A percentile compares a stretch with the other conserved stretches of the same genome.
Evolutionary conservation across 2,113 vertebrate species (phyloP).

Genomic region (Mobula hypostoma): DNA sequence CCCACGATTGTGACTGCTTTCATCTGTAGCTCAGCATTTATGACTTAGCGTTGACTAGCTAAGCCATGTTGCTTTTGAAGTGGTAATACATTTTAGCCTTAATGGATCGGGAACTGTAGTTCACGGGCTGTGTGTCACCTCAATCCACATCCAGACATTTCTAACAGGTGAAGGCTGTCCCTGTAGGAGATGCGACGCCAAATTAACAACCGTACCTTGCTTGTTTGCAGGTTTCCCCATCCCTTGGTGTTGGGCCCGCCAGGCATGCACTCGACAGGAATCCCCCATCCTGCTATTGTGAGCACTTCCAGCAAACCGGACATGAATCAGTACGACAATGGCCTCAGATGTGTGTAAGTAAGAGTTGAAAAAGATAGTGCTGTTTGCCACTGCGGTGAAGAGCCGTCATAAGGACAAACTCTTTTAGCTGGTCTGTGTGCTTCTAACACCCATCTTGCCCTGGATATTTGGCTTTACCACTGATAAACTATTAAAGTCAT

Average conservation of each 20-base stretch:
- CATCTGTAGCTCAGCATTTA: neutral
- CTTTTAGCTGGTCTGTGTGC: neutral
- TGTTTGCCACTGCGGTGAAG: neutral
- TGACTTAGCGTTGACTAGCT: neutral
- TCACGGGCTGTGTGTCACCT: neutral
- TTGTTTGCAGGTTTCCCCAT: conserved; percentile 78
- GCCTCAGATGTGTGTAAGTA: conserved; percentile 70
- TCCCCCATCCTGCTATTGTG: conserved; percentile 90
- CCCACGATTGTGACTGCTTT: neutral
- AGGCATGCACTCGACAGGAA: conserved; percentile 86
- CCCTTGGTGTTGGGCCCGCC: conserved; percentile 84
- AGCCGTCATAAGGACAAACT: neutral
- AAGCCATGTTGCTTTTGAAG: neutral
- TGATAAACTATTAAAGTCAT: neutral
- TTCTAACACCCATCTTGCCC: neutral
- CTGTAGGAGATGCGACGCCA: no score
- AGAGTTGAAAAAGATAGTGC: no score
- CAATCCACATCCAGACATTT: neutral
- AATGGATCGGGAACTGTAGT: neutral
- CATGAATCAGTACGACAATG: conserved; percentile 74
- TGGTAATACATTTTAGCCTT: neutral
- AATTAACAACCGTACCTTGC: neutral
- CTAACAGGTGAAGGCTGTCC: no score
- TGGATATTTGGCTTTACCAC: neutral
- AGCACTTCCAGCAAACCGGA: conserved; percentile 88